These are phyloP conservation scores for Agonopterix subpropinquella DNA, from an alignment of 2,888 invertebrate species.

Conservation along the genomic window DNA sequence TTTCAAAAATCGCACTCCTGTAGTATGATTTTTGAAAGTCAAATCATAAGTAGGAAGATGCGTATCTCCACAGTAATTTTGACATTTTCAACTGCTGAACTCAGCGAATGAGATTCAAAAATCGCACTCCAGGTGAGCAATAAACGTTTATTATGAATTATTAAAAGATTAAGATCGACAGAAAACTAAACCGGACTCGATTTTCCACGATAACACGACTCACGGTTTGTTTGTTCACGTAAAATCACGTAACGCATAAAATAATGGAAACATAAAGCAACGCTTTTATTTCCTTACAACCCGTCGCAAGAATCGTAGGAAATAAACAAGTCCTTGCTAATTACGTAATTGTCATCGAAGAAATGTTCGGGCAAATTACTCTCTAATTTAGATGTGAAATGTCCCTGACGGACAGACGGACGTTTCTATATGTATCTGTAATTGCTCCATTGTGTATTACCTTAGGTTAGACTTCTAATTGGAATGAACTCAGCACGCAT, in stretches of 20 bases:
- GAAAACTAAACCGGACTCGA: no score
- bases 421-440: constrained; percentile 43
- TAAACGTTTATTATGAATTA: no score
- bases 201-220: no score
- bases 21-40: no score
- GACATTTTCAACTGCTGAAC: no score
- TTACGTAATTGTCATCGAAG: constrained; percentile 52
- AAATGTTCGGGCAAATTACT: constrained; percentile 43
- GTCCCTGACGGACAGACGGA: constrained; percentile 28
- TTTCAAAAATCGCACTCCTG: no score
- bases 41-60: no score
- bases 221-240: no score
- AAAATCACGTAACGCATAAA: background rate
- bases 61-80: no score
- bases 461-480: constrained; percentile 26
- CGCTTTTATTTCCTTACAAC: constrained; percentile 6
- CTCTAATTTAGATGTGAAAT: constrained; percentile 58
- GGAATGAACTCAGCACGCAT: constrained; percentile 3
- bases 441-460: constrained; percentile 35
- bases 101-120: no score
- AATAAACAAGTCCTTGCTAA: constrained; percentile 49
- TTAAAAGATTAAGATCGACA: no score
- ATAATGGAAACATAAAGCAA: background rate
- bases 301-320: constrained; percentile 2
- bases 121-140: no score